Conservation (phyloP, 92 coral and sea anemone species). For the Muricea muricata region DNA sequence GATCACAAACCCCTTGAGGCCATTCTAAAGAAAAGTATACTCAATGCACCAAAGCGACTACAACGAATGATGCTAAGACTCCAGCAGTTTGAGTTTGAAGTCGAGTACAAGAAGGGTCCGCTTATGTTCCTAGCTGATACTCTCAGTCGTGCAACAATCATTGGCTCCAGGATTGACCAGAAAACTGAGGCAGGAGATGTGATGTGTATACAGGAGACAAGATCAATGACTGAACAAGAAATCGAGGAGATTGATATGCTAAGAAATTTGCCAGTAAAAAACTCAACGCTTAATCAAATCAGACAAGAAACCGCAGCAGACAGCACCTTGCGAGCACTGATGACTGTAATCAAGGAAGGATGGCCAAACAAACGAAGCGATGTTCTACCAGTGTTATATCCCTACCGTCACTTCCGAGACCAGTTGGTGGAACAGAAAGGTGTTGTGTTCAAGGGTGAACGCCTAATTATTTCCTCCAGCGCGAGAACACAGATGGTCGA, state of each 20-base stretch:
- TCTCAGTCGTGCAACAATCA: conserved; percentile 43
- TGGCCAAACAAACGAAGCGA: not conserved
- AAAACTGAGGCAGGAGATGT: conserved; percentile 1
- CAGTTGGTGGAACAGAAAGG: not conserved
- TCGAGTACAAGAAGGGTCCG: conserved; percentile 24
- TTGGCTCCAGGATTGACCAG: not conserved
- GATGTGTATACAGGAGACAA: not conserved
- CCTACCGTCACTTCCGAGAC: not conserved
- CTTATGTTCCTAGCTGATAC: conserved; percentile 51
- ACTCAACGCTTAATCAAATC: conserved; percentile 5
- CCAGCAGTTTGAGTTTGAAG: conserved; percentile 29
- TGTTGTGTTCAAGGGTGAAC: conserved; percentile 14
- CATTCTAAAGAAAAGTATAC: conserved; percentile 11
- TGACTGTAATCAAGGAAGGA: not conserved
- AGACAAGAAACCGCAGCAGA: not conserved
- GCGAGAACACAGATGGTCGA: not conserved
- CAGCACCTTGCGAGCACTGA: not conserved
- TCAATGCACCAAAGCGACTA: conserved; percentile 23
- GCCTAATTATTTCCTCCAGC: not conserved
- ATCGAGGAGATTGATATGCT: not conserved
- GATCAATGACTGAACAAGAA: not conserved
- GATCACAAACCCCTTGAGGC: conserved; percentile 3
- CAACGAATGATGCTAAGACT: conserved; percentile 60
- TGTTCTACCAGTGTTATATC: conserved; percentile 9
- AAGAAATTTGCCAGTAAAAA: not conserved